Percentiles rank a stretch among this genome's conserved stretches.
Conservation (phyloP, 2,888 invertebrate genomes). For the Cenopis cana region DNA sequence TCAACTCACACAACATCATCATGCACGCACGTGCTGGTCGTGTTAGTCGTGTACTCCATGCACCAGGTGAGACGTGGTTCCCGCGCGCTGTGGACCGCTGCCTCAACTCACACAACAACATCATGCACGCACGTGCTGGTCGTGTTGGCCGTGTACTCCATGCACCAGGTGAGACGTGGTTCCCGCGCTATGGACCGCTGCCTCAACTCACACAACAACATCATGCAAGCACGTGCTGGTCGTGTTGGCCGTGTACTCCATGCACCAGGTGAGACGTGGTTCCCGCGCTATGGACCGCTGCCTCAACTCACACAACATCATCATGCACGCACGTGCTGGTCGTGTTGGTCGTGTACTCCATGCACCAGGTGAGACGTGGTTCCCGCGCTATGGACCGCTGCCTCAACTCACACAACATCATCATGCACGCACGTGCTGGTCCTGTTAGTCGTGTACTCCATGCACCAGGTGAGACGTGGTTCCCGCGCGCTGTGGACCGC, state of each 20-base stretch:
- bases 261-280: conserved; percentile 87
- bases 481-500: too few relatives aligned
- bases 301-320: conserved; percentile 84
- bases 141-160: background rate
- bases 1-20: conserved; percentile 85
- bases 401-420: conserved; percentile 84
- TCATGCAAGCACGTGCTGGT: background rate
- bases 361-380: conserved; percentile 70
- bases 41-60: background rate
- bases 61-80: background rate
- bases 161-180: conserved; percentile 65
- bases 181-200: conserved; percentile 85
- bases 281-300: too few relatives aligned
- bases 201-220: conserved; percentile 92
- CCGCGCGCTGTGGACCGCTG: conserved; percentile 85
- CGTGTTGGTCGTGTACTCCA: background rate
- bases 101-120: conserved; percentile 87
- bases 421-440: too few relatives aligned
- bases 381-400: too few relatives aligned
- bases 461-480: background rate
- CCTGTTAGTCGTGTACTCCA: background rate
- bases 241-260: conserved; percentile 67
- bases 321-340: background rate
- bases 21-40: background rate
- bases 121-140: background rate